Conservation (phyloP, 2,888 invertebrate species). For the Thereva unica region DNA sequence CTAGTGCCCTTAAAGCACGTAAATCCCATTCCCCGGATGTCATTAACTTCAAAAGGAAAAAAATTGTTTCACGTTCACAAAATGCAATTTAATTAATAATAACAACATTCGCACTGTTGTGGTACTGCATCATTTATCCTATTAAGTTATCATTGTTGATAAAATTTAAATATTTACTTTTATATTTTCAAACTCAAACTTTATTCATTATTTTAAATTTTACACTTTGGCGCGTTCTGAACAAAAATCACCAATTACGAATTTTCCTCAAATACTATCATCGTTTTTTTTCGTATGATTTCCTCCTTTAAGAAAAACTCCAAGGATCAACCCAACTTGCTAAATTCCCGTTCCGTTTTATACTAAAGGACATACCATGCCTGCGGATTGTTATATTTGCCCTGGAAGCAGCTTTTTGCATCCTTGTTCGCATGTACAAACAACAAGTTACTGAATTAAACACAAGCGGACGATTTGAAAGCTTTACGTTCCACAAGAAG, state of each 20-base stretch:
- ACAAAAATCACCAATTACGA: too few relatives aligned
- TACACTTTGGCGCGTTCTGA: slow-evolving; percentile 8
- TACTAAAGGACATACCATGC: too few relatives aligned
- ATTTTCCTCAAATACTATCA: not conserved
- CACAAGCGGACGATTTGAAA: not conserved
- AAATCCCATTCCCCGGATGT: slow-evolving; percentile 59
- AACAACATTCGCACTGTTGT: not conserved
- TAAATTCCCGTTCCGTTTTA: too few relatives aligned
- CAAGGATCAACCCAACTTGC: too few relatives aligned
- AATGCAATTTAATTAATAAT: slow-evolving; percentile 4
- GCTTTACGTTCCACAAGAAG: not conserved
- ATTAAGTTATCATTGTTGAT: not conserved
- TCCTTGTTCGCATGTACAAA: too few relatives aligned
- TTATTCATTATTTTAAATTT: not conserved
- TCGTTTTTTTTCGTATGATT: not conserved
- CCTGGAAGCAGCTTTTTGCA: too few relatives aligned
- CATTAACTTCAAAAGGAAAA: slow-evolving; percentile 47
- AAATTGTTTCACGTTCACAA: slow-evolving; percentile 26
- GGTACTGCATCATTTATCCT: not conserved
- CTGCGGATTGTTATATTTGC: too few relatives aligned
- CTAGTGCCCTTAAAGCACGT: slow-evolving; percentile 57
- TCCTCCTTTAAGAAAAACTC: too few relatives aligned
- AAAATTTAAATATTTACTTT: too few relatives aligned
- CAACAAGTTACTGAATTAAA: too few relatives aligned
- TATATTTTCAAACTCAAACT: not conserved